Conservation (phyloP, 2,888 invertebrate species). For the Bellardia pandia region DNA sequence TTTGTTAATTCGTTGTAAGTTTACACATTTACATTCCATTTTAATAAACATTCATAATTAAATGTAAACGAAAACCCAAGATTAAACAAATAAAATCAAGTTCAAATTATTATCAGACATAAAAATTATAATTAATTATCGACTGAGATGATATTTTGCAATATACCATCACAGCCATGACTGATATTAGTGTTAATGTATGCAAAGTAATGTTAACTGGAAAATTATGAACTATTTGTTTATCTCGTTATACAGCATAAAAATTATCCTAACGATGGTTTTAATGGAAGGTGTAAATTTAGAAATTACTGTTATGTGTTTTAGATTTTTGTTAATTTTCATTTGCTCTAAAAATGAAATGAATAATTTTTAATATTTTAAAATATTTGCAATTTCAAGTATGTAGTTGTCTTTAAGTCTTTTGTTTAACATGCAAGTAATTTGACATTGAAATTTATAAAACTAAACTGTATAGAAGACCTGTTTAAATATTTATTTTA, state of each 20-base stretch:
- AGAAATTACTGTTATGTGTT: not conserved
- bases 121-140: slow-evolving; percentile 34
- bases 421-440: not conserved
- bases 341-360: not conserved
- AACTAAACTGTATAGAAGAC: no score
- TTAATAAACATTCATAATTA: slow-evolving; percentile 6
- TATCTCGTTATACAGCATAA: not conserved
- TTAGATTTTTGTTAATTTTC: not conserved
- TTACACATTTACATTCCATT: slow-evolving; percentile 34
- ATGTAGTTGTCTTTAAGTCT: not conserved
- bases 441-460: no score
- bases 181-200: slow-evolving; percentile 8
- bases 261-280: not conserved
- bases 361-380: not conserved
- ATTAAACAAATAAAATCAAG: slow-evolving; percentile 34
- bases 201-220: not conserved
- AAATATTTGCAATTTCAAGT: not conserved
- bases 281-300: not conserved
- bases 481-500: no score
- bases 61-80: not conserved
- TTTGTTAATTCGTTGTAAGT: not conserved
- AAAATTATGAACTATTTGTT: slow-evolving; percentile 1
- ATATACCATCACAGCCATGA: not conserved
- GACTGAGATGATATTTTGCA: slow-evolving; percentile 21
- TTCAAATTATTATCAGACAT: slow-evolving; percentile 31